Base-by-base conservation (phyloP, 2,888 invertebrate genomes). In the Celastrina argiolus region DNA sequence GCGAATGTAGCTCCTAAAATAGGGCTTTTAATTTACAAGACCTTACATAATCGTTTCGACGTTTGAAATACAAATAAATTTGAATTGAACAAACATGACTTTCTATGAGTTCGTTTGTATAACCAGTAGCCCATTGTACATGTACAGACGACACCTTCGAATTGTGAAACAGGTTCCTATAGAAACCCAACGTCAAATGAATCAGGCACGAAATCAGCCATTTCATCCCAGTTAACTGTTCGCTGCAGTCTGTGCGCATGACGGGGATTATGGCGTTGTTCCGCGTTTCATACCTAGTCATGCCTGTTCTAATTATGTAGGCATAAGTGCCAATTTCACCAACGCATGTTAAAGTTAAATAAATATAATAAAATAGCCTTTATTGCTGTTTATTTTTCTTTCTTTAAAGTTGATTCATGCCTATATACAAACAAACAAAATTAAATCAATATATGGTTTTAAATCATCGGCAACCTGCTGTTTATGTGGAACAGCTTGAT, bases 161-260 rank as follows among this genome's bases (percentile, higher is more conserved):
- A 51, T 51, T 51, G 18, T 51, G 5, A 41, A 66, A 67, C 63
- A 28, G 56, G 66, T 64, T 59, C 31, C 58, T 42, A 67, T 64
- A 58, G 58, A 67, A 59, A 58, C 39, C 68, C 67, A 66, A 58
- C 65, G 70, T 69, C 69, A 67, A 66, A 70, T 70, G 69, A 72
- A 70, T 70, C 69, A 71, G 66, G 69, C 58, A 65, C 68, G 66
- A 69, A 70, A 69, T 68, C 70, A 68, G 65, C 68, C 51, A 70
- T 69, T 69, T 51, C 22, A 51, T 51, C 65, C 67, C 63, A 69
- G 66, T 69, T 66, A 67, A 66, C 70, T 64, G 69, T 69, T 69
- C 68, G 69, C 36, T 36, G 5, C 51, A 67, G 63, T 66, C 7
- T n/a, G 68, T 67, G 65, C 56, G 68, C 69, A 58, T 68, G 64